These are phyloP conservation scores for Holothuria scabra DNA, from an alignment of 53 echinoderm and acorn worm genomes.

Conservation along the genomic window DNA sequence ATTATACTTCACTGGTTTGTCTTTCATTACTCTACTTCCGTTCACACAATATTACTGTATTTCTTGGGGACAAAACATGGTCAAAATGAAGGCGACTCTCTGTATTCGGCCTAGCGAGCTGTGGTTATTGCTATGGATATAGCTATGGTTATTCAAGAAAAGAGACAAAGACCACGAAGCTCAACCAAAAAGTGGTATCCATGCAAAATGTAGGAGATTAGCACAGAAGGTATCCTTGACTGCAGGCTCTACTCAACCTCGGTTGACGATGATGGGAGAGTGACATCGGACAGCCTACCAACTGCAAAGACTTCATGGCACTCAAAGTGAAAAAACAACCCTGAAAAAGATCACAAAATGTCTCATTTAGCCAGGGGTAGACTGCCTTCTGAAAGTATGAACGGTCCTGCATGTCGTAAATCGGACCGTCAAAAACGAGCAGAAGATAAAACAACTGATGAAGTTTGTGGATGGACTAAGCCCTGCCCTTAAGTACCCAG, in stretches of 20 bases:
- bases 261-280: not conserved
- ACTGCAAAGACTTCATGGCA: not conserved
- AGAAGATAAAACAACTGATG: not conserved
- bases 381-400: not conserved
- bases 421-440: not conserved
- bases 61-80: slow-evolving; percentile 48
- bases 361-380: not conserved
- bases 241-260: not conserved
- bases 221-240: not conserved
- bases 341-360: not conserved
- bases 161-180: too few relatives aligned
- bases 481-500: not conserved
- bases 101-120: not conserved
- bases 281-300: not conserved
- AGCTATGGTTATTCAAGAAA: too few relatives aligned
- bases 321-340: not conserved
- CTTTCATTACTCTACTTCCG: slow-evolving; percentile 13
- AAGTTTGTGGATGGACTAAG: not conserved
- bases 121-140: too few relatives aligned
- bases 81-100: not conserved
- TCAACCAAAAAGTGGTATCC: not conserved
- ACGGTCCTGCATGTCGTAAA: not conserved
- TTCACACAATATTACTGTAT: not conserved
- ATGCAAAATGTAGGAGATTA: not conserved
- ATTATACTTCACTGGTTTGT: slow-evolving; percentile 42